Evolutionary conservation across 37 sponge, comb jelly and placozoan species (phyloP), one percentile per base, ranked within the genome.

Genomic region (Hormiphora californensis): DNA sequence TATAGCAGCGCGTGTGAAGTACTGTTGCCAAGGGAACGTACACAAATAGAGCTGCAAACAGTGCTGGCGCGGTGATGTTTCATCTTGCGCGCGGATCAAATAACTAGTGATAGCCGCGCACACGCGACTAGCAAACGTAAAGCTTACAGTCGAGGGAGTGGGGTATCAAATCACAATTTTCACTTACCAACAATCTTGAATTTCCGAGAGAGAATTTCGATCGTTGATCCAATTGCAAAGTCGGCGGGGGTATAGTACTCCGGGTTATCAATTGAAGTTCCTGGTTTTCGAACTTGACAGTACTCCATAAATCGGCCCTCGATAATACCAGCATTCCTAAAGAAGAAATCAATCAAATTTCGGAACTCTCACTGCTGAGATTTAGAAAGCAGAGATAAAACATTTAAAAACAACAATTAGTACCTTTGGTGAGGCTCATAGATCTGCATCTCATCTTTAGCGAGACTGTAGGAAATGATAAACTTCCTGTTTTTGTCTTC

Each of bases 351-450:
- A 49, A 17, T 49, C 53, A 49, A 49, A 49, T 49, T 9, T 49
- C 9, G 53, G 12, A 9, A 49, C 53, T 17, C 9, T 49, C 15
- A 17, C 9, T 49, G 53, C 15, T 49, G 9, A 49, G 15, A 15
- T 17, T 9, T 49, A 49, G 12, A 49, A 17, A 49, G 15, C 9
- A 23, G 19, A 28, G 11, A 57, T 17, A 23, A n/a, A 57, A 23
- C 19, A 17, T n/a, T n/a, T 5, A 23, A n/a, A 7, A n/a, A 23
- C 25, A 7, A 23, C 61, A 5, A 57, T 57, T 57, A 57, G 61
- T 43, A 95, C 95, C 94, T 92, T 69, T 92, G 93, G 41, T 92
- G 91, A 12, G 98, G 94, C 86, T 97, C 98, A 87, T 92, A 94
- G 37, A 97, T 93, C 36, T 90, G 86, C 87, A 97, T 92, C 81